These are phyloP conservation scores for Nasua narica DNA, from an alignment of 2,797 vertebrate genomes.

Conservation along the genomic window DNA sequence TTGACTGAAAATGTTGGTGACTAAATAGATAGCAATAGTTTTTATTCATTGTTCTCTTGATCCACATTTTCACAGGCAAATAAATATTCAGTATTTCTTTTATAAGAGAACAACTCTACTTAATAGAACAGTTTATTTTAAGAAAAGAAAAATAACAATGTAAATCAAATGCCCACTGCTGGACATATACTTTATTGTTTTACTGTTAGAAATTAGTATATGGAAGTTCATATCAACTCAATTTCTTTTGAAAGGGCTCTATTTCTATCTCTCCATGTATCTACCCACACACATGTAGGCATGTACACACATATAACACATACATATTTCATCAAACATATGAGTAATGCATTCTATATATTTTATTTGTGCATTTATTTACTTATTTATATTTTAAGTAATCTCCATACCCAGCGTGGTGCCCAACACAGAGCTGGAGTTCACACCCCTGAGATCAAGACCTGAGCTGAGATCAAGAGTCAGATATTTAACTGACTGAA, in stretches of 20 bases:
- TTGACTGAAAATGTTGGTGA: conserved; percentile 40
- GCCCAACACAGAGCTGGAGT: background rate
- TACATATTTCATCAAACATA: background rate
- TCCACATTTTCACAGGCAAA: background rate
- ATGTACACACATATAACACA: background rate
- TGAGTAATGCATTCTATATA: background rate
- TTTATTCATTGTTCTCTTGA: conserved; percentile 15
- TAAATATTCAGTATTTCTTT: conserved; percentile 30
- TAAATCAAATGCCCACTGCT: background rate
- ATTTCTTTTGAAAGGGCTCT: background rate
- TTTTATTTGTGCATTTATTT: background rate
- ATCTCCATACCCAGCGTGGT: background rate
- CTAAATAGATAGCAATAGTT: conserved; percentile 32
- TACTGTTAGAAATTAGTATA: background rate
- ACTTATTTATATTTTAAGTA: background rate
- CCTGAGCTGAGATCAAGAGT: background rate
- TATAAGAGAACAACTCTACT: background rate
- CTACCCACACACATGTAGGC: background rate
- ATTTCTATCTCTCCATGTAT: background rate
- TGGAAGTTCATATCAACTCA: background rate
- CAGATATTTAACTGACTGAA: background rate
- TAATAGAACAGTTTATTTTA: background rate
- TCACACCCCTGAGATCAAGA: background rate
- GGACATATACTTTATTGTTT: background rate
- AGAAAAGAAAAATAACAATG: background rate